Evolutionary conservation across 2,113 vertebrate species (phyloP).

Genomic region (Corydoras maculifer): DNA sequence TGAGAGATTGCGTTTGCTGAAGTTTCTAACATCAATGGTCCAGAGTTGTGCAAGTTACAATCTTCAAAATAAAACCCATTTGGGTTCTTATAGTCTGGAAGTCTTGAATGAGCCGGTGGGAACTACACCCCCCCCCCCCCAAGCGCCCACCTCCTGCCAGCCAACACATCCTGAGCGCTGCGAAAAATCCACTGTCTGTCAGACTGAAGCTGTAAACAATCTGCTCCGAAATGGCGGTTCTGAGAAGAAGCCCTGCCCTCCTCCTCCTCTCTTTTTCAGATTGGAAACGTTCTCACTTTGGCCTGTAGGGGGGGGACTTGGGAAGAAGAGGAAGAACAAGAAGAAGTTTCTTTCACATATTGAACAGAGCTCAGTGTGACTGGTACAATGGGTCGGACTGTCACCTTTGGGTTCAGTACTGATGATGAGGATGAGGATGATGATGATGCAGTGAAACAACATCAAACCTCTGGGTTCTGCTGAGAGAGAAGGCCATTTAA

Average conservation of each 20-base stretch:
- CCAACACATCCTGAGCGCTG: constrained; percentile 48
- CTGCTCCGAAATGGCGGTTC: constrained; percentile 79
- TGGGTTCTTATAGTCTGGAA: too few relatives aligned
- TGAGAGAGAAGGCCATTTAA: too few relatives aligned
- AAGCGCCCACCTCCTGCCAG: constrained; percentile 17
- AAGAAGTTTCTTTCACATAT: constrained; percentile 14
- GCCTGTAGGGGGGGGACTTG: constrained; percentile 73
- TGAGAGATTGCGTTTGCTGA: too few relatives aligned
- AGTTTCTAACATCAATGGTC: too few relatives aligned
- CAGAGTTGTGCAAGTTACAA: too few relatives aligned
- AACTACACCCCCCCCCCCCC: neutral
- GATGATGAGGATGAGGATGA: too few relatives aligned
- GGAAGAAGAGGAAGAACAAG: constrained; percentile 39
- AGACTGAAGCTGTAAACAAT: constrained; percentile 74
- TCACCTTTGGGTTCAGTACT: too few relatives aligned
- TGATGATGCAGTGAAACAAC: too few relatives aligned
- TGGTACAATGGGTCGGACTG: neutral
- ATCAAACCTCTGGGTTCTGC: too few relatives aligned
- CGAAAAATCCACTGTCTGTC: constrained; percentile 50
- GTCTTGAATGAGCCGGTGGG: neutral
- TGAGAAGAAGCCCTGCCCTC: constrained; percentile 62
- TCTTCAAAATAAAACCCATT: too few relatives aligned
- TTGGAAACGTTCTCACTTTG: constrained; percentile 61
- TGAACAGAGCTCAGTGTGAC: neutral
- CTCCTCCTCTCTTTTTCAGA: constrained; percentile 41